Base-by-base conservation (phyloP, 2,888 invertebrate species). In the Coelogynopora nodosa region DNA sequence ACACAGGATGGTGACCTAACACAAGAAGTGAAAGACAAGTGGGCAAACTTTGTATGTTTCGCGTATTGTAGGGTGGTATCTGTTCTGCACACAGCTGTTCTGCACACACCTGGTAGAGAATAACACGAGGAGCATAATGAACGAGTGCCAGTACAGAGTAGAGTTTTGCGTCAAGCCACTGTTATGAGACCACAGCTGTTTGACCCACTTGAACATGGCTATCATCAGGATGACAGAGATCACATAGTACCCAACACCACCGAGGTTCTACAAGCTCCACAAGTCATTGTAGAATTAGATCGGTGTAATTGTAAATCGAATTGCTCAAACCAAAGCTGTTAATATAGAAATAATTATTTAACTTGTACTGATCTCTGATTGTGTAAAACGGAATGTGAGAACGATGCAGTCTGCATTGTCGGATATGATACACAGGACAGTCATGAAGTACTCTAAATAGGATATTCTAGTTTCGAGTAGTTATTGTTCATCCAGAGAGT, bases 41-140 rank as follows among this genome's bases (percentile, higher is more conserved):
- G 26, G 26, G 82, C 81, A 30, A 84, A 27, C 29, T 84, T 84
- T 67, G 81, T 86, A n/a, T 86, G 82, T 83, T 18, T 31, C 23
- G 82, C 82, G 1, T 84, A 86, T 31, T 86, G 30, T n/a, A 31
- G 1, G 84, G 23, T 86, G 86, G 86, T 74, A 86, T 85, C 85
- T 85, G 26, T n/a, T n/a, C n/a, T n/a, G n/a, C n/a, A n/a, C n/a
- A n/a, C n/a, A n/a, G n/a, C n/a, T n/a, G n/a, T 86, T 86, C 23
- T 84, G 86, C 83, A 86, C 74, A n/a, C 74, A 74, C 23, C 5
- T 74, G 74, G 74, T 26, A 74, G 23, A 74, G 74, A 74, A 74
- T 74, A 74, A 74, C 74, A 74, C 23, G 74, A 26, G 23, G 74
- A 74, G 27, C 74, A 74, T 26, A 74, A n/a, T 74, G 74, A 49